A percentile compares a stretch with the other conserved stretches of the same genome.
phyloP scores from a whole-genome alignment of 2,797 vertebrate genomes.

The Falco biarmicus region DNA sequence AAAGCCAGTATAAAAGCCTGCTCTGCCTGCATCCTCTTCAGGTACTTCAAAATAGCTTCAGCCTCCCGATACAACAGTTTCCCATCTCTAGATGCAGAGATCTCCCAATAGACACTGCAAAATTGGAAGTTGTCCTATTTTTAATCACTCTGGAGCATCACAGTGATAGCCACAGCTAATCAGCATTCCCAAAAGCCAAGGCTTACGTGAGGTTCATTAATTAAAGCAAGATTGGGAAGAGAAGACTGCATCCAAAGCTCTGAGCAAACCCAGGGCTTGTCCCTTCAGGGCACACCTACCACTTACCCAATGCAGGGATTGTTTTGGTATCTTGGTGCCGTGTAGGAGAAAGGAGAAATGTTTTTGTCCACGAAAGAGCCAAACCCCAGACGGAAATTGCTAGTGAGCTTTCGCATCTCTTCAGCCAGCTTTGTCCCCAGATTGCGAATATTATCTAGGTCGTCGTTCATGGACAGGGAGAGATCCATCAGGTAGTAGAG shows the following conservation, averaged over 20 bases:
- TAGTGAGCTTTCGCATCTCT: slow-evolving; percentile 97
- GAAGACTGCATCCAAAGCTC: neutral
- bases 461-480: slow-evolving; percentile 98
- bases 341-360: slow-evolving; percentile 96
- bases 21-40: slow-evolving; percentile 7
- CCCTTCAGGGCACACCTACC: neutral
- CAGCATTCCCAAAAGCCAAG: neutral
- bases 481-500: slow-evolving; percentile 99
- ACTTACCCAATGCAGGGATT: slow-evolving; percentile 96
- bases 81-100: neutral
- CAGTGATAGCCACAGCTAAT: neutral
- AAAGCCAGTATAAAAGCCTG: neutral
- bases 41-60: slow-evolving; percentile 26
- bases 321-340: slow-evolving; percentile 90
- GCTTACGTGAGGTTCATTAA: neutral
- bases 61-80: neutral
- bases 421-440: slow-evolving; percentile 92
- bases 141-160: neutral
- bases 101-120: neutral
- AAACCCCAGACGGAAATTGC: slow-evolving; percentile 96
- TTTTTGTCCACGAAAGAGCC: slow-evolving; percentile 98
- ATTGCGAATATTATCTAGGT: slow-evolving; percentile 92
- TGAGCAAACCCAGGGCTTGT: neutral
- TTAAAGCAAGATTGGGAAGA: neutral
- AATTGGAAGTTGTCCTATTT: neutral